Conservation (phyloP, 2,888 invertebrate species). For the Torymus tubicola region DNA sequence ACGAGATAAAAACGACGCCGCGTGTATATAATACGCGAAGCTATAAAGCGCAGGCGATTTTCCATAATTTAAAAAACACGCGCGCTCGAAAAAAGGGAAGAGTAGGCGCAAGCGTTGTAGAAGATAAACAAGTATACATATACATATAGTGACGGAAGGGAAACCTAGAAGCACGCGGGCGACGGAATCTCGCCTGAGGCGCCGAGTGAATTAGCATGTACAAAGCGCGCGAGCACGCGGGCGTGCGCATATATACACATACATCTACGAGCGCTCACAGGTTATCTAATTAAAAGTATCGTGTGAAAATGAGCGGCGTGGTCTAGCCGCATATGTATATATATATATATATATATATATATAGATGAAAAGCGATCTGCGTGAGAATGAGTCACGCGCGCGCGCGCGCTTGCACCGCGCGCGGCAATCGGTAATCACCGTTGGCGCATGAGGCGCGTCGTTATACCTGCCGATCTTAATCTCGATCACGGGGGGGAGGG, state of each 20-base stretch:
- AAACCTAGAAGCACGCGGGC: not conserved
- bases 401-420: not conserved
- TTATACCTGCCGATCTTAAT: slow-evolving; percentile 57
- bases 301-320: slow-evolving; percentile 50
- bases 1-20: not conserved
- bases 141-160: not conserved
- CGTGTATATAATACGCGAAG: too few relatives aligned
- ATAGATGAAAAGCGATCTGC: slow-evolving; percentile 57
- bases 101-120: not conserved
- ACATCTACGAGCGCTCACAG: not conserved
- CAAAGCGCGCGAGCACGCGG: not conserved
- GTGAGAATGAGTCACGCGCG: slow-evolving; percentile 60
- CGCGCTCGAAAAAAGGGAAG: not conserved
- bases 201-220: slow-evolving; percentile 32
- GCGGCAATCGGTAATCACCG: slow-evolving; percentile 59
- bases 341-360: not conserved
- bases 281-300: slow-evolving; percentile 57
- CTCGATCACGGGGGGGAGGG: slow-evolving; percentile 26
- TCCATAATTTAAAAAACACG: not conserved
- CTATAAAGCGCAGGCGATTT: not conserved
- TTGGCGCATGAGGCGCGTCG: slow-evolving; percentile 23
- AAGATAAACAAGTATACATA: not conserved
- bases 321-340: not conserved
- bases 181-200: slow-evolving; percentile 27
- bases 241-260: not conserved